Evolutionary conservation across 2,797 vertebrate genomes (phyloP), one percentile per base, ranked within the genome.

Genomic region (Fringilla coelebs): DNA sequence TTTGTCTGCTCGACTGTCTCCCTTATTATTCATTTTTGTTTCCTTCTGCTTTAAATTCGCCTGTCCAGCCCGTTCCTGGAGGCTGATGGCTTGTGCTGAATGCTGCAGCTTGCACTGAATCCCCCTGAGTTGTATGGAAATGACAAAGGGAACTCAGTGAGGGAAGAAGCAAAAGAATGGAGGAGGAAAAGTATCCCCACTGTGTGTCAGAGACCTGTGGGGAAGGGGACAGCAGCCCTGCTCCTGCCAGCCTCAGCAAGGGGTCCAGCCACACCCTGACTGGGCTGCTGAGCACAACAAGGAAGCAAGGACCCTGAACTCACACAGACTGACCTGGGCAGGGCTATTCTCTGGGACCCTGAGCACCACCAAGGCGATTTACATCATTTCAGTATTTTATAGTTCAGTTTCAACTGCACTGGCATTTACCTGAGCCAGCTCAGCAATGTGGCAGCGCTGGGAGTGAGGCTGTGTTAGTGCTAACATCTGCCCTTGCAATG

Each of bases 21-120:
- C 13, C 70, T 90, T 63, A 58, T 73, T 71, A 79, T 21, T 78
- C 55, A 73, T 28, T 93, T 96, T 72, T 75, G 76, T 63, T 94
- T 84, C 88, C 63, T 91, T 62, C 92, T 85, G 90, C 72, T 89
- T 79, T 85, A 77, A 75, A 61, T 83, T 19, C 77, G 68, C 41
- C 80, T 9, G 29, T 9, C 82, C 85, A 93, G 83, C 93, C 92
- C 0, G 0, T 46, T 95, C 90, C 79, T 77, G 66, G 41, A 32
- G 86, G 73, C 78, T 84, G 90, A 48, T 68, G 28, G 58, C 70
- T 65, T 45, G 91, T 86, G 90, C 85, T 85, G 88, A 88, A 62
- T 81, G 89, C 74, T 4, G 0, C 84, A 88, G 45, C 73, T 85
- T 86, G 86, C n/a, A 41, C 88, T 76, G 83, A n/a, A 55, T 71